phyloP scores from a whole-genome alignment of 1,140 invertebrate species.

The Subanguina moxae region DNA sequence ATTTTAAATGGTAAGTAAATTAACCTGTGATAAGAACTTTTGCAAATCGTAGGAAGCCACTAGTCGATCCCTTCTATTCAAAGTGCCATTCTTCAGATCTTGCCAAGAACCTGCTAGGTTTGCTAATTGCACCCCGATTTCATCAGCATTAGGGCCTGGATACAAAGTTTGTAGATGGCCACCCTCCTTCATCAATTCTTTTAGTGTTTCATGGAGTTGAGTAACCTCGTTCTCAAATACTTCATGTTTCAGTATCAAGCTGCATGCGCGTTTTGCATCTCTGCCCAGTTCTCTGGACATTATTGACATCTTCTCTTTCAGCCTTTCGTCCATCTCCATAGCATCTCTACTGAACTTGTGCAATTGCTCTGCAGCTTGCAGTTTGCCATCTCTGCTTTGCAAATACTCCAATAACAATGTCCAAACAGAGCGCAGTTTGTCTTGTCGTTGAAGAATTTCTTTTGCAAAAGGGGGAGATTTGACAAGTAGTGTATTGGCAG shows the following conservation, averaged over 20 bases:
- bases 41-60: slow-evolving; percentile 83
- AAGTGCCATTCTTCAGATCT: slow-evolving; percentile 75
- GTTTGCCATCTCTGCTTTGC: slow-evolving; percentile 75
- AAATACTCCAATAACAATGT: slow-evolving; percentile 79
- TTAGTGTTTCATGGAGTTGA: slow-evolving; percentile 84
- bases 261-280: slow-evolving; percentile 80
- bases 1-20: slow-evolving; percentile 69
- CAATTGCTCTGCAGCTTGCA: slow-evolving; percentile 87
- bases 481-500: slow-evolving; percentile 79
- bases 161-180: slow-evolving; percentile 78
- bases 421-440: slow-evolving; percentile 82
- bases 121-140: slow-evolving; percentile 77
- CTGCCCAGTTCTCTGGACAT: slow-evolving; percentile 78
- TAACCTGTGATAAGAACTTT: slow-evolving; percentile 67
- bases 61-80: slow-evolving; percentile 73
- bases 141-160: slow-evolving; percentile 83
- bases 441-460: slow-evolving; percentile 80
- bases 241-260: slow-evolving; percentile 79
- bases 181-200: slow-evolving; percentile 84
- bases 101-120: slow-evolving; percentile 82
- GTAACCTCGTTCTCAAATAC: slow-evolving; percentile 90
- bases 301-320: slow-evolving; percentile 79
- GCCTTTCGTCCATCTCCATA: slow-evolving; percentile 81
- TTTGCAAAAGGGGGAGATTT: slow-evolving; percentile 71
- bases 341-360: slow-evolving; percentile 93